Evolutionary conservation across 2,888 invertebrate genomes (phyloP), one percentile per base, ranked within the genome.

Genomic region (Phalera bucephala): DNA sequence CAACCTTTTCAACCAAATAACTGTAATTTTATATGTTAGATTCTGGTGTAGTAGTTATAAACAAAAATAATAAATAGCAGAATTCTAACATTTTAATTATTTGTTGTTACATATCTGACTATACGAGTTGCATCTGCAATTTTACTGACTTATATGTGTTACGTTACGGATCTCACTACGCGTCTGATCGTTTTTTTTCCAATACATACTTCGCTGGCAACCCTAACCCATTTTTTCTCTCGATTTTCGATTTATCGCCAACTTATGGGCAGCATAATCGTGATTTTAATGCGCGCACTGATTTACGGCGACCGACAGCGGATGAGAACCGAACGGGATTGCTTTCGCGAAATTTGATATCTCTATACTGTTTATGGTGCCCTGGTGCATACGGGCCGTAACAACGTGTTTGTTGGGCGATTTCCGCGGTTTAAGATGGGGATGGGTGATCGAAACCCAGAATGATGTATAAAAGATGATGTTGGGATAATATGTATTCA

Each of bases 291-390:
- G 84, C 80, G 43, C 58, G 39, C 60, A 44, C 48, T 80, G 87
- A 89, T 89, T 88, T 89, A 89, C 73, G 67, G 52, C 79, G 72
- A 68, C 68, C 71, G 64, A 62, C 59, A 50, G 46, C 59, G 65
- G 63, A 59, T 69, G 73, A 72, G 70, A 69, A 70, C 46, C 41
- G 56, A 60, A 60, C 75, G 70, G 76, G 75, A 83, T 83, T 81
- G 83, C 74, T 75, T 82, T 77, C 70, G 59, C 76, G 88, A 86
- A 87, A 88, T 80, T 86, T 87, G 88, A 89, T 88, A 87, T 84
- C 86, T 84, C 78, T 67, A 84, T 86, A 79, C 69, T 63, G 70
- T 80, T 86, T 82, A 84, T 81, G 80, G 70, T 36, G 64, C 77
- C 80, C 80, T 75, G 70, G 80, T 81, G 80, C 72, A 64, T 63